Conservation (phyloP, 2,797 vertebrate genomes). For the Sebastes iracundus region DNA sequence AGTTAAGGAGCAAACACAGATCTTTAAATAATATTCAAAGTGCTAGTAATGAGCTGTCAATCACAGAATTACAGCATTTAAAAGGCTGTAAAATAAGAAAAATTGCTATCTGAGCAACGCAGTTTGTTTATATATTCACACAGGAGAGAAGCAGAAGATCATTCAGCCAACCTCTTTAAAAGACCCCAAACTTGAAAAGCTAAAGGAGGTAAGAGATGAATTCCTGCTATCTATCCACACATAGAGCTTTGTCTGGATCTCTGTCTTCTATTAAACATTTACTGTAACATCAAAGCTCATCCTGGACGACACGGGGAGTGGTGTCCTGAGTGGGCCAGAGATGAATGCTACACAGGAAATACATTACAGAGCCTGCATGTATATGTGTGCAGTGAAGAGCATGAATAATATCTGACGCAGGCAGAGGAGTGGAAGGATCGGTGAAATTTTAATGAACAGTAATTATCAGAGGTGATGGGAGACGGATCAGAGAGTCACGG, state of each 20-base stretch:
- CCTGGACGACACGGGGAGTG: not conserved
- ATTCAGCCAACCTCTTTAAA: constrained; percentile 83
- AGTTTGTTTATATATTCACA: constrained; percentile 22
- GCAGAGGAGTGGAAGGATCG: constrained; percentile 48
- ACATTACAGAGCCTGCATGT: constrained; percentile 30
- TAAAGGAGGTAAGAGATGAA: constrained; percentile 84
- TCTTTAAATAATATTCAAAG: not conserved
- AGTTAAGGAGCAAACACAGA: not conserved
- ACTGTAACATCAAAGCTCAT: constrained; percentile 9
- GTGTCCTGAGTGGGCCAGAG: constrained; percentile 3
- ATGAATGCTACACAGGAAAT: constrained; percentile 45
- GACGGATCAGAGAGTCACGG: constrained; percentile 26
- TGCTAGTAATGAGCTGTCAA: not conserved
- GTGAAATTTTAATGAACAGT: constrained; percentile 72
- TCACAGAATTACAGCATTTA: not conserved
- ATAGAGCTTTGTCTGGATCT: not conserved
- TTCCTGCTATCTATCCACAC: not conserved
- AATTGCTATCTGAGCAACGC: not conserved
- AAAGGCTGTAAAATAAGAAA: not conserved
- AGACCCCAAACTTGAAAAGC: constrained; percentile 82
- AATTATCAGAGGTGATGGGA: constrained; percentile 64
- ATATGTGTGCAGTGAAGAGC: constrained; percentile 20
- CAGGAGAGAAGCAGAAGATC: constrained; percentile 86
- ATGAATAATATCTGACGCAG: constrained; percentile 58
- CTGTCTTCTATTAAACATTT: constrained; percentile 17